Evolutionary conservation across 1,140 invertebrate genomes (phyloP).

Genomic region (Chironomus tepperi): DNA sequence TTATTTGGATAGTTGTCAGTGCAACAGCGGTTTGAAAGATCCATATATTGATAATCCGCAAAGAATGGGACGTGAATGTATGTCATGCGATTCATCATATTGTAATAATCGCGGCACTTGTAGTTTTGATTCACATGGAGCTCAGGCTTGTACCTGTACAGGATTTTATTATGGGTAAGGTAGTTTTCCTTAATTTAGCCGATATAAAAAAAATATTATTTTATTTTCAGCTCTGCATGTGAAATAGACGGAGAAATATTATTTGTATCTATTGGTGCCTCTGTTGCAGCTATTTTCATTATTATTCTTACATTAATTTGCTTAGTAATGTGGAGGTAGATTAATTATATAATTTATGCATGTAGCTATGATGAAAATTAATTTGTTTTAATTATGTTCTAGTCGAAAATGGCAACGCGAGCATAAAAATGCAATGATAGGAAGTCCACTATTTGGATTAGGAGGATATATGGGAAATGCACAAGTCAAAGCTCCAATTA

Average conservation of each 20-base stretch:
- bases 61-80: slow-evolving; percentile 61
- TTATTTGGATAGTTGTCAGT: slow-evolving; percentile 52
- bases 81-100: slow-evolving; percentile 60
- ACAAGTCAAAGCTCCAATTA: slow-evolving; percentile 56
- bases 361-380: too few relatives aligned
- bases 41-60: slow-evolving; percentile 51
- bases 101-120: slow-evolving; percentile 80
- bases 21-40: slow-evolving; percentile 69
- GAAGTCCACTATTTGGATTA: slow-evolving; percentile 74
- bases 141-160: slow-evolving; percentile 69
- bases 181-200: background rate
- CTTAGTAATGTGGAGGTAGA: slow-evolving; percentile 82
- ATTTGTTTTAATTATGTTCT: slow-evolving; percentile 32
- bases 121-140: slow-evolving; percentile 59
- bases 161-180: slow-evolving; percentile 70
- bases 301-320: slow-evolving; percentile 79
- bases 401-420: slow-evolving; percentile 81
- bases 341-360: slow-evolving; percentile 25
- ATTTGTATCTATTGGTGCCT: slow-evolving; percentile 81
- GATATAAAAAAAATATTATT: background rate
- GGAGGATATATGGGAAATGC: slow-evolving; percentile 71
- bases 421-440: slow-evolving; percentile 63
- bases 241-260: slow-evolving; percentile 87
- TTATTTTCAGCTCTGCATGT: slow-evolving; percentile 50
- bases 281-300: slow-evolving; percentile 76